Evolutionary conservation across 2,797 vertebrate species (phyloP).

Genomic region (Danio kyathit): DNA sequence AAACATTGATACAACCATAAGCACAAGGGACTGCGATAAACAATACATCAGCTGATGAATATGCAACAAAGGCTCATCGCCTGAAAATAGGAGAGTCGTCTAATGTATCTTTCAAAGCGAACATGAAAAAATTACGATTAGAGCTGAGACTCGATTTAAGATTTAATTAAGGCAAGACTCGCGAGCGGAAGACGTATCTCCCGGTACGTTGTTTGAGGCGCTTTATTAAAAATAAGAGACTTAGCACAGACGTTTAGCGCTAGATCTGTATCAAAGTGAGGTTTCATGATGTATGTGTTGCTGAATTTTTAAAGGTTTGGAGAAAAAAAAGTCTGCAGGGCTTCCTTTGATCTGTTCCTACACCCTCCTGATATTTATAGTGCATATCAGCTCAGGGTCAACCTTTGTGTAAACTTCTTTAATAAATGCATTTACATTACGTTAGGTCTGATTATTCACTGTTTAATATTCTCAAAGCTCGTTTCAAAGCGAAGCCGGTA

Average conservation of each 20-base stretch:
- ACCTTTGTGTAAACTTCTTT: slow-evolving; percentile 41
- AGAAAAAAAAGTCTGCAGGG: slow-evolving; percentile 34
- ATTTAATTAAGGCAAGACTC: slow-evolving; percentile 23
- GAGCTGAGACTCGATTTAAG: slow-evolving; percentile 20
- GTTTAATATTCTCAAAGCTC: slow-evolving; percentile 46
- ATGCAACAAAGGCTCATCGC: slow-evolving; percentile 14
- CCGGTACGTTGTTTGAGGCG: slow-evolving; percentile 28
- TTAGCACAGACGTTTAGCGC: slow-evolving; percentile 28
- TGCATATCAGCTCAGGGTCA: slow-evolving; percentile 48
- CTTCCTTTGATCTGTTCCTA: slow-evolving; percentile 52
- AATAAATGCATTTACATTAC: slow-evolving; percentile 53
- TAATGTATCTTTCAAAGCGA: slow-evolving; percentile 18
- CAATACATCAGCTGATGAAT: slow-evolving; percentile 4
- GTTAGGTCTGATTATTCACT: slow-evolving; percentile 41
- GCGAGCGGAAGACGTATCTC: slow-evolving; percentile 5
- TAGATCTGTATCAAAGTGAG: slow-evolving; percentile 34
- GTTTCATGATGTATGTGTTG: neutral
- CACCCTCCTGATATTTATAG: slow-evolving; percentile 45
- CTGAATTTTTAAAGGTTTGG: slow-evolving; percentile 52
- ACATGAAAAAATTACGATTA: slow-evolving; percentile 4
- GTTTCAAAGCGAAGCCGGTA: slow-evolving; percentile 31
- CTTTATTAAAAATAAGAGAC: slow-evolving; percentile 23
- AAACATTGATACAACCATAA: slow-evolving; percentile 36
- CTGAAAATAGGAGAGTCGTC: neutral
- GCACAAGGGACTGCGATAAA: slow-evolving; percentile 29